A percentile compares a stretch with the other conserved stretches of the same genome.
phyloP scores from a whole-genome alignment of 2,113 vertebrate species.

The Penelope pileata region DNA sequence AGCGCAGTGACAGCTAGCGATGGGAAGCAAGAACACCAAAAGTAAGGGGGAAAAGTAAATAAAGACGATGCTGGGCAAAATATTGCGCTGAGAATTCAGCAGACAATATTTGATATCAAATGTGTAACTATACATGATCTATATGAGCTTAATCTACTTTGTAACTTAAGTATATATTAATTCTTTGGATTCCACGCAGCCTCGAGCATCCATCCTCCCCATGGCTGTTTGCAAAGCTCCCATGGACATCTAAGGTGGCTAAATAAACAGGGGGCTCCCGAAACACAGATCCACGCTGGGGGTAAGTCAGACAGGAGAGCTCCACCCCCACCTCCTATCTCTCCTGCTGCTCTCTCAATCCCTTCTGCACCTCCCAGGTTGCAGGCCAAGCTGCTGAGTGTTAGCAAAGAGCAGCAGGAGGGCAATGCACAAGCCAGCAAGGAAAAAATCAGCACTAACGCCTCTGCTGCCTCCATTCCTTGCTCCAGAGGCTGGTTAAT shows the following conservation, averaged over 20 bases:
- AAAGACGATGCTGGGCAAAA: background rate
- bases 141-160: background rate
- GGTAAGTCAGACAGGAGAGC: background rate
- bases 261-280: background rate
- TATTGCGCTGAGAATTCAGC: background rate
- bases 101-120: background rate
- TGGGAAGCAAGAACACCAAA: background rate
- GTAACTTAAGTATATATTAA: background rate
- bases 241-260: background rate
- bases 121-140: background rate
- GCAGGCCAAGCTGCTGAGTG: background rate
- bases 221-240: background rate
- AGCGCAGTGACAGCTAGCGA: background rate
- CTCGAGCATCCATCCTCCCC: background rate
- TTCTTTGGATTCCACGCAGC: background rate
- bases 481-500: constrained; percentile 57
- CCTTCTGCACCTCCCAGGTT: background rate
- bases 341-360: background rate
- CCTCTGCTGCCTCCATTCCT: background rate
- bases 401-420: background rate
- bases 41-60: background rate
- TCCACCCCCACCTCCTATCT: background rate
- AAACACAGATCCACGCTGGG: background rate
- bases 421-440: background rate
- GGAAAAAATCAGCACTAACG: background rate